phyloP scores from a whole-genome alignment of 2,113 vertebrate species.

The Corapipo altera region DNA sequence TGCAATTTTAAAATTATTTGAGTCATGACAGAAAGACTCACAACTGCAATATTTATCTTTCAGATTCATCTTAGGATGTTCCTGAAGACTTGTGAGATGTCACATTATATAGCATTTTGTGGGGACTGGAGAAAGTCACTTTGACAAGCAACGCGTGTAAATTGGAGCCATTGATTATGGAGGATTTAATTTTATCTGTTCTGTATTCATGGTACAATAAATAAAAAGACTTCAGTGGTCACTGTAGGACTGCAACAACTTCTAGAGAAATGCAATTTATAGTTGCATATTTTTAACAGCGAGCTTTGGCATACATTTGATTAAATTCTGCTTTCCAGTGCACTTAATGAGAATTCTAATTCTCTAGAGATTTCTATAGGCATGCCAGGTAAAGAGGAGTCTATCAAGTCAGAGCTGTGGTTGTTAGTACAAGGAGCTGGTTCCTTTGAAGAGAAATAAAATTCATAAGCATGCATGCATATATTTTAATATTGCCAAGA shows the following conservation, averaged over 20 bases:
- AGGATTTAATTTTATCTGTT: conserved; percentile 66
- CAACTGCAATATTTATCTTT: conserved; percentile 83
- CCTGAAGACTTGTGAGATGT: conserved; percentile 69
- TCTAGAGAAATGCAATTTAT: conserved; percentile 65
- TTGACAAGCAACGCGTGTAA: conserved; percentile 65
- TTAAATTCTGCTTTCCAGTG: conserved; percentile 67
- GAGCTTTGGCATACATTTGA: conserved; percentile 51
- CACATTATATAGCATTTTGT: conserved; percentile 57
- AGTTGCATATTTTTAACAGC: conserved; percentile 61
- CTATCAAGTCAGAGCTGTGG: conserved; percentile 46
- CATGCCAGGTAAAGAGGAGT: conserved; percentile 60
- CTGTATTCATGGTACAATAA: conserved; percentile 61
- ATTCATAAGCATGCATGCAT: conserved; percentile 59
- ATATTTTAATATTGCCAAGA: conserved; percentile 65
- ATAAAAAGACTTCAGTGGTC: conserved; percentile 53
- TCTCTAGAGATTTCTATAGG: conserved; percentile 59
- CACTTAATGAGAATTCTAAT: conserved; percentile 71
- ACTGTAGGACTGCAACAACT: conserved; percentile 52
- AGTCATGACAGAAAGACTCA: conserved; percentile 81
- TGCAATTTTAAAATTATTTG: conserved; percentile 83
- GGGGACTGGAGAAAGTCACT: conserved; percentile 65
- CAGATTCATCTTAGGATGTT: conserved; percentile 73
- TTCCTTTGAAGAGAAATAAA: conserved; percentile 68
- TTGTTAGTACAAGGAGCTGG: conserved; percentile 41
- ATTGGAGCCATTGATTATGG: conserved; percentile 62